phyloP scores from a whole-genome alignment of 2,113 vertebrate genomes.

The Dipodomys stephensi region DNA sequence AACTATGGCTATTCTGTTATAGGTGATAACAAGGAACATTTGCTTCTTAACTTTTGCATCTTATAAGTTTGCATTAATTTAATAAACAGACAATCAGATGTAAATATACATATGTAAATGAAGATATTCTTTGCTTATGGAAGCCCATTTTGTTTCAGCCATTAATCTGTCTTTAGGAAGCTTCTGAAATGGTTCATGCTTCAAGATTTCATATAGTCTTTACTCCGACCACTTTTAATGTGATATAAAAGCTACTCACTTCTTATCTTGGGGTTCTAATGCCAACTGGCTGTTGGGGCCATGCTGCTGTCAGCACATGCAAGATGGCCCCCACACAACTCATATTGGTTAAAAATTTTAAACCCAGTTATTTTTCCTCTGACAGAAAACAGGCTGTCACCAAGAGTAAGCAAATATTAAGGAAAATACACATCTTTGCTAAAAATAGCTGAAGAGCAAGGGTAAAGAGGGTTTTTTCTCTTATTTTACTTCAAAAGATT shows the following conservation, averaged over 20 bases:
- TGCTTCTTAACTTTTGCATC: neutral
- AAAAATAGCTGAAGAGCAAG: neutral
- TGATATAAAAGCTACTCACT: neutral
- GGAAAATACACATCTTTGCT: slow-evolving; percentile 21
- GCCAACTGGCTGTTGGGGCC: neutral
- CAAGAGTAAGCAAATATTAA: slow-evolving; percentile 17
- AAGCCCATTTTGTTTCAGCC: neutral
- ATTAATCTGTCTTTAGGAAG: neutral
- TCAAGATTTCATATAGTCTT: neutral
- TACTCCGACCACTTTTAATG: neutral
- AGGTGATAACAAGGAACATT: neutral
- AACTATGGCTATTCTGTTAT: neutral
- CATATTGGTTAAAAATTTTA: neutral
- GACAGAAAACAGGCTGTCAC: neutral
- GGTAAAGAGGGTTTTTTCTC: neutral
- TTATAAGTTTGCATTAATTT: slow-evolving; percentile 26
- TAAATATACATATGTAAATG: neutral
- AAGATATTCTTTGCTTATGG: neutral
- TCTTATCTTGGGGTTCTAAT: neutral
- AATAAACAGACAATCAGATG: neutral
- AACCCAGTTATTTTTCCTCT: neutral
- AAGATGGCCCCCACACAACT: fast-evolving
- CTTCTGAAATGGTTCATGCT: neutral
- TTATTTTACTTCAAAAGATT: neutral
- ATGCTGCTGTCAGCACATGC: neutral